Percentiles rank a stretch among this genome's conserved stretches.
phyloP scores from a whole-genome alignment of 2,888 invertebrate species.

The Plagodis dolabraria region DNA sequence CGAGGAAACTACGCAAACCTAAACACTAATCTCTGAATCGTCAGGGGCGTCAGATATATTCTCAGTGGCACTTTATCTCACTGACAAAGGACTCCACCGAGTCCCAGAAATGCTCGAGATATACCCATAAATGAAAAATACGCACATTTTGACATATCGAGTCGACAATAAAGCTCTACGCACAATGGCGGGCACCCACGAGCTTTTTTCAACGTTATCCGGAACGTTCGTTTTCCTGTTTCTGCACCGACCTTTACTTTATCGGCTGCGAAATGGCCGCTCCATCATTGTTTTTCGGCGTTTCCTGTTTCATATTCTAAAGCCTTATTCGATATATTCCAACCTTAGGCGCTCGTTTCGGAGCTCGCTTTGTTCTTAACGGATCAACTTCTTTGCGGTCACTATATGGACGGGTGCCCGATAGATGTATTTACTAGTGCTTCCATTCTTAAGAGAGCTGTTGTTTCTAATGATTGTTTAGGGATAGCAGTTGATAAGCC shows the following conservation, averaged over 20 bases:
- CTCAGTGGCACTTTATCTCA: conserved; percentile 12
- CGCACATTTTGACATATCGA: conserved; percentile 30
- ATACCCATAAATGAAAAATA: conserved; percentile 28
- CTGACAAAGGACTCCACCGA: conserved; percentile 14
- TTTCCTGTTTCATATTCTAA: conserved; percentile 6
- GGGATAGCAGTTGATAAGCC: too few relatives aligned
- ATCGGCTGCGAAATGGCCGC: conserved; percentile 8
- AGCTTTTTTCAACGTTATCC: conserved; percentile 19
- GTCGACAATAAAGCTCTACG: conserved; percentile 24
- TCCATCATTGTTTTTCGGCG: conserved; percentile 17
- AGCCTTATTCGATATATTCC: too few relatives aligned
- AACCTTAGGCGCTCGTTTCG: too few relatives aligned
- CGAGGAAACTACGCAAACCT: too few relatives aligned
- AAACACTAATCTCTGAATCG: too few relatives aligned
- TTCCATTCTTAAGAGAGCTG: too few relatives aligned
- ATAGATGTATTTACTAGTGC: too few relatives aligned
- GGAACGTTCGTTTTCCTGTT: conserved; percentile 8
- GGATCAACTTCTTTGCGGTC: too few relatives aligned
- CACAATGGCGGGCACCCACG: conserved; percentile 18
- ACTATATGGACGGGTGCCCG: too few relatives aligned
- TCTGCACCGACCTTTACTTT: conserved; percentile 13
- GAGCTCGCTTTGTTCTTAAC: too few relatives aligned
- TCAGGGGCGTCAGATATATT: conserved; percentile 12
- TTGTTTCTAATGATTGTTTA: too few relatives aligned
- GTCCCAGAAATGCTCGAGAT: conserved; percentile 10